Evolutionary conservation across 2,888 invertebrate species (phyloP).

Genomic region (Drosophila greeni): DNA sequence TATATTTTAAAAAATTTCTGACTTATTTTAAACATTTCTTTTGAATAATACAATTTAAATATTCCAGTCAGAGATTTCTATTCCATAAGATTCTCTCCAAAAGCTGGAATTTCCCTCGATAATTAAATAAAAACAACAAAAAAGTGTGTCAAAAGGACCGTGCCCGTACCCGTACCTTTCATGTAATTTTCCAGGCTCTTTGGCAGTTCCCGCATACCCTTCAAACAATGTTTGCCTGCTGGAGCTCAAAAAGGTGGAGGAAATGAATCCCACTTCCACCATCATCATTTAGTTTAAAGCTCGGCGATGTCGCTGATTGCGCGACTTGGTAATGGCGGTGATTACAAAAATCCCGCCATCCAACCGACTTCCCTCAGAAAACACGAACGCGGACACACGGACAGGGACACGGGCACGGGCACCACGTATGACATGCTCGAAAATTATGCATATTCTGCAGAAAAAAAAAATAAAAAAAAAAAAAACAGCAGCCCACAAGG

Average conservation of each 20-base stretch:
- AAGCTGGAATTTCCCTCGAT: conserved; percentile 6
- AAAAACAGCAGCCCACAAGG: conserved; percentile 35
- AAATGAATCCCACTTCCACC: conserved; percentile 33
- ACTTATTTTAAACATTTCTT: background rate
- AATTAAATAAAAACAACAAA: conserved; percentile 18
- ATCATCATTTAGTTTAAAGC: conserved; percentile 51
- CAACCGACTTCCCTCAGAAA: conserved; percentile 22
- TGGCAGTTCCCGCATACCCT: conserved; percentile 33
- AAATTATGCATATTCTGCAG: conserved; percentile 70
- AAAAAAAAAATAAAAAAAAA: conserved; percentile 45
- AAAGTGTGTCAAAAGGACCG: conserved; percentile 16
- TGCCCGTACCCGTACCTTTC: background rate
- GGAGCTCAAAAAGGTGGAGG: conserved; percentile 1
- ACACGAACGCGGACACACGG: conserved; percentile 18
- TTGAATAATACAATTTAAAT: background rate
- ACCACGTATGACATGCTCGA: conserved; percentile 65
- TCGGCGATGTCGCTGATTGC: conserved; percentile 66
- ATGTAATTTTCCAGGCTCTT: conserved; percentile 7
- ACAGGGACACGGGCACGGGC: conserved; percentile 16
- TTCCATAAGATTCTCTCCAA: background rate
- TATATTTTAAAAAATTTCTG: too few relatives aligned
- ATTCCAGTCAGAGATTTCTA: background rate
- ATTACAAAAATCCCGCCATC: conserved; percentile 58
- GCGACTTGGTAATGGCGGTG: conserved; percentile 68
- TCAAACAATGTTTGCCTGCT: conserved; percentile 20